Conservation (phyloP, 2,797 vertebrate genomes). For the Nothura maculosa region DNA sequence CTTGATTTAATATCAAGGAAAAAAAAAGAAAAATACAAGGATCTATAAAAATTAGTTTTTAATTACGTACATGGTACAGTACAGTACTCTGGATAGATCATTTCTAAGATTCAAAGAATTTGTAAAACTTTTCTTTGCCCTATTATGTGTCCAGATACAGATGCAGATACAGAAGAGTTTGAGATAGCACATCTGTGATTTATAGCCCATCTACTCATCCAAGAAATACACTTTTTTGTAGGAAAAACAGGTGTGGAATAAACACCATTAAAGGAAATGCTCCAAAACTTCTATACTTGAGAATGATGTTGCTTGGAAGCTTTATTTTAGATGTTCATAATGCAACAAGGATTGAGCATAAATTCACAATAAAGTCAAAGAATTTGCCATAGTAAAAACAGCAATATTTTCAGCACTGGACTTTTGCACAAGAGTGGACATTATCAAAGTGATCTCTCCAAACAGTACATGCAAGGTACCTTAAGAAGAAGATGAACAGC, state of each 20-base stretch:
- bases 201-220: neutral
- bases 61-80: neutral
- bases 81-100: neutral
- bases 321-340: neutral
- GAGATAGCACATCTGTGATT: neutral
- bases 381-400: neutral
- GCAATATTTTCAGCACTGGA: neutral
- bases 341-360: neutral
- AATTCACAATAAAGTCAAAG: neutral
- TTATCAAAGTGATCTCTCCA: neutral
- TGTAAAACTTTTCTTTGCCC: neutral
- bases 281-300: neutral
- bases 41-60: neutral
- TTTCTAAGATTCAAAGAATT: neutral
- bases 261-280: neutral
- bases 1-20: too few species aligned
- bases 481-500: conserved; percentile 88
- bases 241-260: neutral
- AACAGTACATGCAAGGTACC: conserved; percentile 65
- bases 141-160: neutral
- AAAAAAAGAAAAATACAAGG: neutral
- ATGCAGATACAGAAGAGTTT: neutral
- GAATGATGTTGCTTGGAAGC: neutral
- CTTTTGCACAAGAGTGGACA: rapidly evolving
- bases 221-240: neutral